A percentile compares a stretch with the other conserved stretches of the same genome.
Evolutionary conservation across 2,797 vertebrate species (phyloP).

Genomic region (Vireo griseus): DNA sequence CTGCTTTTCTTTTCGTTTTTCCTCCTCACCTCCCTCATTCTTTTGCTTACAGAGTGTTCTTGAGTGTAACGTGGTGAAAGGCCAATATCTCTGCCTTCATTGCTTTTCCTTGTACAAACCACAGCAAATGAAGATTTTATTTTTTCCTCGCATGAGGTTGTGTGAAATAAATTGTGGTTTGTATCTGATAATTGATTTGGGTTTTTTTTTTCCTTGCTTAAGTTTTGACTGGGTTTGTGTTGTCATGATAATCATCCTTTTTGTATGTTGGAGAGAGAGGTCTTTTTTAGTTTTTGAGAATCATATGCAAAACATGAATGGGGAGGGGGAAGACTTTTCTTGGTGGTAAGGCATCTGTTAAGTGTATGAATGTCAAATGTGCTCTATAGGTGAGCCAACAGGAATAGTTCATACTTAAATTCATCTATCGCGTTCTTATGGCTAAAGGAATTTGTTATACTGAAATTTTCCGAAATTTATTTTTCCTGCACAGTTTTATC

Average conservation of each 20-base stretch:
- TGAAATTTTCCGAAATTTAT: not conserved
- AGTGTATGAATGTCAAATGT: not conserved
- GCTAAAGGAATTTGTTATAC: not conserved
- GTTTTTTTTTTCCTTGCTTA: not conserved
- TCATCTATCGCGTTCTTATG: not conserved
- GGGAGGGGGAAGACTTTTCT: not conserved
- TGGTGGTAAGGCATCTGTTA: not conserved
- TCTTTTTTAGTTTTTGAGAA: not conserved
- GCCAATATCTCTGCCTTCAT: not conserved
- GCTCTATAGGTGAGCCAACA: not conserved
- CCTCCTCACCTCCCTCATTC: not conserved
- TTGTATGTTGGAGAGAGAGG: not conserved
- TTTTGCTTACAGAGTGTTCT: not conserved
- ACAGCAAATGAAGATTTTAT: not conserved
- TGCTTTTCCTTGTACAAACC: not conserved
- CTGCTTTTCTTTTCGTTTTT: not conserved
- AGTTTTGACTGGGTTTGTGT: not conserved
- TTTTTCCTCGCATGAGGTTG: not conserved
- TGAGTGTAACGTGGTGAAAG: not conserved
- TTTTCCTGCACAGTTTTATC: not conserved
- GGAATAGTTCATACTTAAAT: not conserved
- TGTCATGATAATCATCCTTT: not conserved
- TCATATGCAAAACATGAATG: not conserved
- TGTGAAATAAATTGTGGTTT: not conserved
- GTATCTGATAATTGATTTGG: not conserved